Base-by-base conservation (phyloP, 2,888 invertebrate species). In the Lymantria dispar region DNA sequence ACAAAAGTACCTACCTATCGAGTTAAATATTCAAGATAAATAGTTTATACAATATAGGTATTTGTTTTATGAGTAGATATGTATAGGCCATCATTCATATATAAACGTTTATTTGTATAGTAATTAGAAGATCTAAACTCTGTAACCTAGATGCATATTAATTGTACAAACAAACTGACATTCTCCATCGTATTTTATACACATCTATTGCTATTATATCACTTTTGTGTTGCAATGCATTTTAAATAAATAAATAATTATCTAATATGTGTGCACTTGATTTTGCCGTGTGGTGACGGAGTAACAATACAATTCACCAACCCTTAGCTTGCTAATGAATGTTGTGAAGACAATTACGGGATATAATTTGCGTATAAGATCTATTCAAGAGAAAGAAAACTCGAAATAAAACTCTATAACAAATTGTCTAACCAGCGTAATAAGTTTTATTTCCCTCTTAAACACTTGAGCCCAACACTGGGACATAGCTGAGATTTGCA, bases 141-240 rank as follows among this genome's bases (percentile, higher is more conserved):
- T 33, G 33, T 33, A 33, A 51, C 47, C 52, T 58, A 60, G 60
- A 56, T 64, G 56, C 52, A 33, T 57, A 45, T n/a, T 38, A 12
- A 40, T 15, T 11, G 22, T 11, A 38, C 10, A 40, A 15, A 22
- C 40, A 15, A 15, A 38, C 1, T 40, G 44, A 15, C 40, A 22
- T 40, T 40, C 15, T 40, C 7, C 2, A 38, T 38, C 11, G 38
- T 2, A 36, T 49, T 31, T 45, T 49, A 40, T 40, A 40, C 10
- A 54, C 52, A 22, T 5, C 44, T 38, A 59, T 50, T 53, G 48
- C 22, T 51, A 44, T 47, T 47, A 51, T 51, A 47, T 51, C 47
- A 51, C 14, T 38, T 33, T 29, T 46, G 39, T 47, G 36, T 42
- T 40, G 48, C 40, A 48, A 48, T 40, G 30, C 45, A 37, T 38